These are phyloP conservation scores for Gryllus bimaculatus DNA, from an alignment of 1,140 invertebrate genomes.

Conservation along the genomic window DNA sequence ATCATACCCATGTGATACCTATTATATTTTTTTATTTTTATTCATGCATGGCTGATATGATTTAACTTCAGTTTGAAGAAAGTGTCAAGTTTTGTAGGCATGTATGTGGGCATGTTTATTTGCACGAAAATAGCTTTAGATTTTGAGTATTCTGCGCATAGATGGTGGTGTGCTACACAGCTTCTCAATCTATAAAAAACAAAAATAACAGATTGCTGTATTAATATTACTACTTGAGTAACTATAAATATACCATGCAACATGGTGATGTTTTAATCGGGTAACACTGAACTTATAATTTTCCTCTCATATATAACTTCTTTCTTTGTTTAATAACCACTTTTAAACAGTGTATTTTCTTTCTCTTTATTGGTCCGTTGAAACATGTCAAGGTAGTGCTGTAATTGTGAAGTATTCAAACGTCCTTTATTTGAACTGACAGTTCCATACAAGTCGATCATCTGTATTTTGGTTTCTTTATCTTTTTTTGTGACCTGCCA, in stretches of 20 bases:
- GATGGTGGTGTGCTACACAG: neutral
- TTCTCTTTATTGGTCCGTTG: neutral
- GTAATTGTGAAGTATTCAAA: neutral
- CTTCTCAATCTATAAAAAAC: neutral
- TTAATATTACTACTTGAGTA: neutral
- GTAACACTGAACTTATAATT: neutral
- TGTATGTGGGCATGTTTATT: neutral
- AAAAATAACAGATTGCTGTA: neutral
- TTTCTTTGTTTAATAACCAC: neutral
- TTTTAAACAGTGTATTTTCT: neutral
- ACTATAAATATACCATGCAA: neutral
- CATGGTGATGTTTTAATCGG: neutral
- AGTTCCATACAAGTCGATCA: neutral
- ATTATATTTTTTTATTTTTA: neutral
- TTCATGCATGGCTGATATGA: neutral
- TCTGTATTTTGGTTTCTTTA: conserved; percentile 19
- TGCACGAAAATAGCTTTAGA: neutral
- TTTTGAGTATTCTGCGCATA: neutral
- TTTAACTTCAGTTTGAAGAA: neutral
- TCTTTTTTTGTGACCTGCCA: conserved; percentile 20
- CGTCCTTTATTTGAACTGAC: neutral
- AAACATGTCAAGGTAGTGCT: neutral
- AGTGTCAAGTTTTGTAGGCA: neutral
- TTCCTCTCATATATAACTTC: neutral
- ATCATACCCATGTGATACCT: too few relatives aligned